phyloP scores from a whole-genome alignment of 2,888 invertebrate genomes.

The Ochropleura plecta region DNA sequence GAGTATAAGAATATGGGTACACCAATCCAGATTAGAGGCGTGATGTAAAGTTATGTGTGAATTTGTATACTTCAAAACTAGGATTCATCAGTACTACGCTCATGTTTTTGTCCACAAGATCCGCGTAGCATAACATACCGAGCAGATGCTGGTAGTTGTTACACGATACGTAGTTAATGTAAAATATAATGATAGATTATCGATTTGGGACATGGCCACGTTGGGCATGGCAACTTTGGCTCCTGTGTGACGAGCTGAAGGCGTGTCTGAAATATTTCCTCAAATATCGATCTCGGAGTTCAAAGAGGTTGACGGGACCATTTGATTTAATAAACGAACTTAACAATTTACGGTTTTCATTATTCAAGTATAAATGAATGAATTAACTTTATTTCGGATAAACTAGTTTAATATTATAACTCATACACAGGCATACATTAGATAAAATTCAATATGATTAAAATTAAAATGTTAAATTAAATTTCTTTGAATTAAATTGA shows the following conservation, averaged over 20 bases:
- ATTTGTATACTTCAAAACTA: not conserved
- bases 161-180: slow-evolving; percentile 36
- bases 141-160: slow-evolving; percentile 20
- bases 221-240: slow-evolving; percentile 14
- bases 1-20: not conserved
- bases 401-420: too few relatives aligned
- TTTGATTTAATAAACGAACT: slow-evolving; percentile 24
- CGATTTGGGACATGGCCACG: slow-evolving; percentile 37
- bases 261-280: slow-evolving; percentile 50
- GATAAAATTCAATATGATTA: too few relatives aligned
- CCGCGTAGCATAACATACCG: slow-evolving; percentile 4
- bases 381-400: too few relatives aligned
- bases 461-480: too few relatives aligned
- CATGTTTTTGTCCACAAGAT: slow-evolving; percentile 13
- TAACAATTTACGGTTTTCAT: not conserved
- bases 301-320: slow-evolving; percentile 28
- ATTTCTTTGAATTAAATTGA: too few relatives aligned
- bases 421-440: too few relatives aligned
- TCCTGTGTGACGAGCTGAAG: not conserved
- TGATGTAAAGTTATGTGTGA: not conserved
- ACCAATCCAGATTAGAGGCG: not conserved
- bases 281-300: slow-evolving; percentile 38
- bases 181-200: slow-evolving; percentile 42
- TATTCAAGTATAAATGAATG: not conserved
- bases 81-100: not conserved